A percentile compares a stretch with the other conserved stretches of the same genome.
Conservation (phyloP, 37 sponge, comb jelly and placozoan genomes). For the Cliona cf. orientalis region DNA sequence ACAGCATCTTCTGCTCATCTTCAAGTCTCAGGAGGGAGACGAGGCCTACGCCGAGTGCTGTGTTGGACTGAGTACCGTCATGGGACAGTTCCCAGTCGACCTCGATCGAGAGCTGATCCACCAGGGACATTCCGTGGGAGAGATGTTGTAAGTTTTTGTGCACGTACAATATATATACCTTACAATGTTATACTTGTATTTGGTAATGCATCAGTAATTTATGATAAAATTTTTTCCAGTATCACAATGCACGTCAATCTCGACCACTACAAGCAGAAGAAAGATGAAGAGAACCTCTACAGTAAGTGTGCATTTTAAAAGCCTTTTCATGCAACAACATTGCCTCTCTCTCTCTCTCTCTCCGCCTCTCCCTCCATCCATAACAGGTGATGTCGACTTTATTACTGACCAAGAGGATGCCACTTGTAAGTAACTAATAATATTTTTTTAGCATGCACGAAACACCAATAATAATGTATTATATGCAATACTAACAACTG, state of each 20-base stretch:
- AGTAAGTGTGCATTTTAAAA: too few species aligned
- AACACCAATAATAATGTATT: background rate
- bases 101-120: conserved; percentile 46
- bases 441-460: background rate
- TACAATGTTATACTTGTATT: too few species aligned
- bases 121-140: conserved; percentile 64
- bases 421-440: background rate
- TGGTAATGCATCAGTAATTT: too few species aligned
- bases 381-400: conserved; percentile 17
- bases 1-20: conserved; percentile 72
- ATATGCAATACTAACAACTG: background rate
- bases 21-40: conserved; percentile 80
- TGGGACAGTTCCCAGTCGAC: conserved; percentile 19
- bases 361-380: background rate
- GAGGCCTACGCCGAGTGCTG: conserved; percentile 70
- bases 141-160: conserved; percentile 64
- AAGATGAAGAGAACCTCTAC: conserved; percentile 21
- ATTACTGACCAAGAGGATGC: conserved; percentile 23
- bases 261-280: conserved; percentile 17
- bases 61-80: conserved; percentile 42
- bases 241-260: conserved; percentile 47
- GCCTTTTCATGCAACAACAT: too few species aligned
- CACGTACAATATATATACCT: too few species aligned
- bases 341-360: background rate
- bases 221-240: conserved; percentile 25